Conservation (phyloP, 2,888 invertebrate genomes). For the Oscheius sp. region DNA sequence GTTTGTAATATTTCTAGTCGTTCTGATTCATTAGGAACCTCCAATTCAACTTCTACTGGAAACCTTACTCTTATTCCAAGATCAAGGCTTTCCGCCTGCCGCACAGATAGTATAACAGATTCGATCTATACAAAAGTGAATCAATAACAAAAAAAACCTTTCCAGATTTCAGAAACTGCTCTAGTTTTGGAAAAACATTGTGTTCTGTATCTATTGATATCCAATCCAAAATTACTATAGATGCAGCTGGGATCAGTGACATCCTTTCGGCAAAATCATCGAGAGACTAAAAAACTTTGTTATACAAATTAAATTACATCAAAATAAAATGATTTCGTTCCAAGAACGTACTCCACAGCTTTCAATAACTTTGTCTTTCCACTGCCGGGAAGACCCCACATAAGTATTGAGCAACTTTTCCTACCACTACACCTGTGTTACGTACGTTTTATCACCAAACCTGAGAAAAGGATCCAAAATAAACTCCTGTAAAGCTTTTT, state of each 20-base stretch:
- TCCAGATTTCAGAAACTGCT: not conserved
- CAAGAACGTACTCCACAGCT: slow-evolving; percentile 37
- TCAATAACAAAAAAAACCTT: not conserved
- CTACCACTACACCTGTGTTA: slow-evolving; percentile 28
- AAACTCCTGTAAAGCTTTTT: slow-evolving; percentile 30
- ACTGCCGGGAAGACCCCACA: slow-evolving; percentile 62
- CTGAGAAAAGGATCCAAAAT: slow-evolving; percentile 36
- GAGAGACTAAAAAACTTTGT: slow-evolving; percentile 13
- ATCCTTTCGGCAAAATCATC: slow-evolving; percentile 31
- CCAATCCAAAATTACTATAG: slow-evolving; percentile 38
- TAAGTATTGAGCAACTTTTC: slow-evolving; percentile 50
- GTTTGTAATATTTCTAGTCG: slow-evolving; percentile 46
- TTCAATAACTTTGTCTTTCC: slow-evolving; percentile 59
- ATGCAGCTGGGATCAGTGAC: not conserved
- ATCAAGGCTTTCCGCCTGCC: slow-evolving; percentile 52
- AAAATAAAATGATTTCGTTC: slow-evolving; percentile 33
- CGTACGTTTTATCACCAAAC: slow-evolving; percentile 5
- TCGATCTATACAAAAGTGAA: slow-evolving; percentile 8
- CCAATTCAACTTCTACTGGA: slow-evolving; percentile 53
- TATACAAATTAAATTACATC: not conserved
- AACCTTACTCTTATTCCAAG: slow-evolving; percentile 57
- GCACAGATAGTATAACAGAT: slow-evolving; percentile 46
- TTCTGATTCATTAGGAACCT: slow-evolving; percentile 48
- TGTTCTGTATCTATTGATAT: slow-evolving; percentile 38
- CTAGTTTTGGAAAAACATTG: slow-evolving; percentile 25